Base-by-base conservation (phyloP, 2,888 invertebrate genomes). In the Apotomis turbidana region DNA sequence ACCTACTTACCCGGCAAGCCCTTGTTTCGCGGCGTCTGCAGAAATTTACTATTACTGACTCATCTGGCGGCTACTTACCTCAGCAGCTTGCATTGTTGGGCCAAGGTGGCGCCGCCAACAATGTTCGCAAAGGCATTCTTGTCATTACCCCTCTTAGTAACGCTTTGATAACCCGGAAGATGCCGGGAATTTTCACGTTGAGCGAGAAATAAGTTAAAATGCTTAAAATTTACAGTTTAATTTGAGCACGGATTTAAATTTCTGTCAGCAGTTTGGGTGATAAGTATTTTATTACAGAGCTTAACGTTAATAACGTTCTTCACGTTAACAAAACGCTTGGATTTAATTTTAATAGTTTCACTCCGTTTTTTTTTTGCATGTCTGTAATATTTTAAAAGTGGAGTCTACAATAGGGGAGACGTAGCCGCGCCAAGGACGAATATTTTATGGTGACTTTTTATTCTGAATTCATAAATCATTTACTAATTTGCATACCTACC, bases 101-200 rank as follows among this genome's bases (percentile, higher is more conserved):
- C 71, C 86, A 82, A 84, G 83, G 80, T 81, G 85, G 86, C 81
- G 76, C 77, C 83, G 86, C 82, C 76, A 87, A 86, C 86, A 83
- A 91, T 90, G 66, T 89, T 79, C 81, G 84, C 90, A 91, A 92
- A 92, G 88, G 88, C 84, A 93, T 93, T 90, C 91, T 81, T 70
- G 74, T 57, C 77, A 78, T 79, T 76, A 76, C 76, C 74, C 67
- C 74, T 77, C 80, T 78, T 76, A 78, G 85, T 81, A 82, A 83
- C 85, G 90, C 91, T 91, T 90, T 91, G 88, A 85, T 90, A 91
- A 90, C 90, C 88, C 90, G 89, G 87, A 83, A 86, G 85, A 85
- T 84, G 80, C 76, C 80, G 81, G 74, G 76, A 78, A 85, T 87
- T 84, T 81, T 80, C 72, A 59, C 66, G 70, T 71, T 44, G 52